Evolutionary conservation across 2,797 vertebrate species (phyloP).

Genomic region (Poeciliopsis turneri): DNA sequence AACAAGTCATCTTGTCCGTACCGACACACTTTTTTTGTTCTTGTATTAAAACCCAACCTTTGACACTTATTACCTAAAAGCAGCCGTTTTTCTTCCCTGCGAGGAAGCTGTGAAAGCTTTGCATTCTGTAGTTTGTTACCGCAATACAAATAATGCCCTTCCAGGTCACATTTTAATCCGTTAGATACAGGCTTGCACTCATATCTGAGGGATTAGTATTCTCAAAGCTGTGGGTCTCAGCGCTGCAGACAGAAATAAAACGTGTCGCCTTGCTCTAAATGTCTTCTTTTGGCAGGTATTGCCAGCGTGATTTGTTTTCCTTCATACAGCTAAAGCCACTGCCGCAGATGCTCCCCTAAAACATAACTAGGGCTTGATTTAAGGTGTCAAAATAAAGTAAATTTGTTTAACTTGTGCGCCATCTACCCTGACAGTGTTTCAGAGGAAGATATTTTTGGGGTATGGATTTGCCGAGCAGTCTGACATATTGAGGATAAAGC

Average conservation of each 20-base stretch:
- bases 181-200: slow-evolving; percentile 6
- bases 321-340: background rate
- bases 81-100: background rate
- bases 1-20: background rate
- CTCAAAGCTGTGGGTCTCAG: slow-evolving; percentile 2
- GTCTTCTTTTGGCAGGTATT: slow-evolving; percentile 7
- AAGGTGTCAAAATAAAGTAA: background rate
- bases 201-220: slow-evolving; percentile 12
- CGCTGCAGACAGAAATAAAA: slow-evolving; percentile 5
- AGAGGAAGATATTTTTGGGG: slow-evolving; percentile 1
- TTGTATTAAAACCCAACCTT: background rate
- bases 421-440: background rate
- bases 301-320: slow-evolving; percentile 3
- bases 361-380: background rate
- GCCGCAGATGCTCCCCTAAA: background rate
- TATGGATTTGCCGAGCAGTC: background rate
- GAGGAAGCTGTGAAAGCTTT: background rate
- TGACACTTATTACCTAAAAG: slow-evolving; percentile 1
- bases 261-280: background rate
- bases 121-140: background rate
- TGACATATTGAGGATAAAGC: slow-evolving; percentile 27
- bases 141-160: slow-evolving; percentile 8
- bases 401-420: background rate
- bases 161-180: slow-evolving; percentile 18
- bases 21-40: background rate